Conservation (phyloP, 2,113 vertebrate genomes). For the Dicaeum eximium region DNA sequence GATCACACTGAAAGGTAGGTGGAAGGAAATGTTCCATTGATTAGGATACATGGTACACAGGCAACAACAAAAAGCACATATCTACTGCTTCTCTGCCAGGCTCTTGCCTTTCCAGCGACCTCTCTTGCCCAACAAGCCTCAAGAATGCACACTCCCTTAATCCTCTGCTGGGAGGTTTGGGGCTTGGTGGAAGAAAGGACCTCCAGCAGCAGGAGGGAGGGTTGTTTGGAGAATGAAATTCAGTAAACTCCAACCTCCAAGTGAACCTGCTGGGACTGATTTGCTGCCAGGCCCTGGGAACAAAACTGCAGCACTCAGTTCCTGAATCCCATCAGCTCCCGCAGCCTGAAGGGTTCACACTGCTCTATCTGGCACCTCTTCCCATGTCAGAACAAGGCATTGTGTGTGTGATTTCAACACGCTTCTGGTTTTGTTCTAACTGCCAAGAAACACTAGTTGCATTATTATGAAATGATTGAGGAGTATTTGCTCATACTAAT, state of each 20-base stretch:
- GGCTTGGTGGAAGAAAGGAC: conserved; percentile 9
- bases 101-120: neutral
- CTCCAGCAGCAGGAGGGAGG: neutral
- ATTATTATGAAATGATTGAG: conserved; percentile 68
- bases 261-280: conserved; percentile 56
- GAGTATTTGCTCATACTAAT: conserved; percentile 73
- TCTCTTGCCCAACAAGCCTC: neutral
- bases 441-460: conserved; percentile 75
- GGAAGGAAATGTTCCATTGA: neutral
- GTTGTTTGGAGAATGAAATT: conserved; percentile 42
- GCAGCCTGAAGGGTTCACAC: conserved; percentile 44
- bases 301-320: conserved; percentile 16
- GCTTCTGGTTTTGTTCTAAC: conserved; percentile 60
- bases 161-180: neutral
- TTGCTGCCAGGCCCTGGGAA: conserved; percentile 45
- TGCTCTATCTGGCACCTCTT: conserved; percentile 59
- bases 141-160: conserved; percentile 38
- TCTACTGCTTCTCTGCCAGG: neutral
- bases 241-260: conserved; percentile 49
- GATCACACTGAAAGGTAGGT: neutral
- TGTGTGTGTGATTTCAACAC: conserved; percentile 71
- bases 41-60: neutral
- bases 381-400: conserved; percentile 67
- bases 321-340: conserved; percentile 42
- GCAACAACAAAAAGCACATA: neutral